Evolutionary conservation across 2,888 invertebrate genomes (phyloP), one percentile per base, ranked within the genome.

Genomic region (Parnassius mnemosyne): DNA sequence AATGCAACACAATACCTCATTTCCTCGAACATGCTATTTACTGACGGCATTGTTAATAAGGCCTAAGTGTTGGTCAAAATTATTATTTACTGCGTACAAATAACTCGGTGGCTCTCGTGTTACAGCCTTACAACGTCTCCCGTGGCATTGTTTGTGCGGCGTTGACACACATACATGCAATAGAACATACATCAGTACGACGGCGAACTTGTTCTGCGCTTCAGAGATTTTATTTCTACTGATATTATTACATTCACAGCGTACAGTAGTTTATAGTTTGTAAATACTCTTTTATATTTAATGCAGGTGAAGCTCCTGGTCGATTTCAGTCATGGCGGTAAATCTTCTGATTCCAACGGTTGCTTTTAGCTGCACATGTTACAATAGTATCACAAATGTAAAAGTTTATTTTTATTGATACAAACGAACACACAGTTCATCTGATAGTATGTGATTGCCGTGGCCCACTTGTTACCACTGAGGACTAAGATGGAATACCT

Each of bases 161-260:
- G 80, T 75, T 81, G 80, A 82, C 80, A 80, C 77, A 34, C 34
- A 80, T 77, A 34, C 34, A 76, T 74, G 56, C 20, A 20, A 20
- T 20, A 20, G 2, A 20, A 20, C 20, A 20, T 20, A 2, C 51
- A 16, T 50, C 9, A 10, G 25, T 10, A 46, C 13, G 20, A 20
- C 42, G 9, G 9, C 11, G n/a, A 16, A 51, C 3, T 43, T n/a
- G 13, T 34, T 20, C 43, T 13, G 49, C 13, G 11, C 56, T 16
- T 41, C 41, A 53, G 41, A n/a, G n/a, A 12, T 41, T 41, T 41
- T 5, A 41, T 13, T 53, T 53, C 12, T 53, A 13, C 49, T n/a
- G 13, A 9, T 34, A 49, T 49, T 43, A 11, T 10, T 43, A 10
- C 43, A 11, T 43, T 43, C 34, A 34, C 34, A 7, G 7, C 5